Percentiles rank a stretch among this genome's conserved stretches.
These are phyloP conservation scores for Cyrtodaria siliqua DNA, from an alignment of 2,888 invertebrate species.

Conservation along the genomic window DNA sequence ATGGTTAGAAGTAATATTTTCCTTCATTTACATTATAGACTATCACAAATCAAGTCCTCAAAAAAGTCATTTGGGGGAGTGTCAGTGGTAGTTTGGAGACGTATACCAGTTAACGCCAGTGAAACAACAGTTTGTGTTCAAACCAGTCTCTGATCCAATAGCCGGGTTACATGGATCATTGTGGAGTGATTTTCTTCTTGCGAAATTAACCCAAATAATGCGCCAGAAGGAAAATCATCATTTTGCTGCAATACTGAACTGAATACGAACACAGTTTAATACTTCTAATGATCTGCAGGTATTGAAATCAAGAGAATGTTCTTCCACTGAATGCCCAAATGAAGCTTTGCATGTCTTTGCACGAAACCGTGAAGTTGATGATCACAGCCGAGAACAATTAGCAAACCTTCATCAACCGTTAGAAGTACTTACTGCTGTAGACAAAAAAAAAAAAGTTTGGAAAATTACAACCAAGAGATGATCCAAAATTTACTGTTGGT, in stretches of 20 bases:
- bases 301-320: slow-evolving; percentile 19
- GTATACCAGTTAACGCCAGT: slow-evolving; percentile 48
- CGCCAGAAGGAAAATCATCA: slow-evolving; percentile 12
- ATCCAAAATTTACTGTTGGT: too few relatives aligned
- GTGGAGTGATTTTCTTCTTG: slow-evolving; percentile 3
- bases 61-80: slow-evolving; percentile 52
- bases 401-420: not conserved
- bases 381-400: slow-evolving; percentile 22
- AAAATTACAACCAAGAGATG: not conserved
- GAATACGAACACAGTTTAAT: slow-evolving; percentile 29
- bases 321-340: not conserved
- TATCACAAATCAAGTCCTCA: slow-evolving; percentile 37
- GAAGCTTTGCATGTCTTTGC: slow-evolving; percentile 40
- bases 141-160: slow-evolving; percentile 20
- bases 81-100: slow-evolving; percentile 52
- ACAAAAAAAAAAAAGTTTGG: slow-evolving; percentile 27
- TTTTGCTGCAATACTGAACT: slow-evolving; percentile 34
- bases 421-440: slow-evolving; percentile 18
- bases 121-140: slow-evolving; percentile 38
- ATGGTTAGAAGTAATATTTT: slow-evolving; percentile 60
- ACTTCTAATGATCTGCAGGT: slow-evolving; percentile 28
- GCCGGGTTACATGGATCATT: not conserved
- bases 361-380: slow-evolving; percentile 27
- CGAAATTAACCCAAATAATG: slow-evolving; percentile 12
- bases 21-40: slow-evolving; percentile 54